Evolutionary conservation across 2,113 vertebrate species (phyloP).

Genomic region (Glareola pratincola): DNA sequence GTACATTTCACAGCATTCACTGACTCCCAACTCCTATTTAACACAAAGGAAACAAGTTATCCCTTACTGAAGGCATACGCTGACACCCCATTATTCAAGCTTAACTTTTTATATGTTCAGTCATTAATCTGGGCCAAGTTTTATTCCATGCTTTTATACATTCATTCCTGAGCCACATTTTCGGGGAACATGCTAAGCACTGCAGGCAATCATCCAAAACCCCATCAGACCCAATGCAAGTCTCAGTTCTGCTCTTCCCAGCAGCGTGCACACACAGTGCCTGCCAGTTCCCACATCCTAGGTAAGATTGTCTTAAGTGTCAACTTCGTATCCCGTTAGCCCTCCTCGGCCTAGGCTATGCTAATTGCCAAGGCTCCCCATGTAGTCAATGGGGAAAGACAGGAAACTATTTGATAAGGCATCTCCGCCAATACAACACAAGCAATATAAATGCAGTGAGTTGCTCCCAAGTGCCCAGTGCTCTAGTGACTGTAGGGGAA

Average conservation of each 20-base stretch:
- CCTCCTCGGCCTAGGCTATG: background rate
- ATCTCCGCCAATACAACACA: background rate
- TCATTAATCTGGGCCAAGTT: background rate
- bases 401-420: background rate
- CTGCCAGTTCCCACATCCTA: background rate
- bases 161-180: background rate
- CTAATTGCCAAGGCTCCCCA: background rate
- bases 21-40: background rate
- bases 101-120: background rate
- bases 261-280: background rate
- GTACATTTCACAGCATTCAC: background rate
- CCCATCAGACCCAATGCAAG: background rate
- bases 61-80: background rate
- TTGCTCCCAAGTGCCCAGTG: background rate
- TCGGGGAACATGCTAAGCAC: background rate
- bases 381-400: background rate
- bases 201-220: background rate
- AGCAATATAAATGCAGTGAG: accelerated
- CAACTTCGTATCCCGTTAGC: background rate
- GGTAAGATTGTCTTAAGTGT: background rate
- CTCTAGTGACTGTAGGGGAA: background rate
- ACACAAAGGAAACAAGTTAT: background rate
- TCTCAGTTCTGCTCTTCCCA: background rate
- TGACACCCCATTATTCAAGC: background rate
- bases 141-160: background rate